A percentile compares a stretch with the other conserved stretches of the same genome.
These are phyloP conservation scores for Capitulum mitella DNA, from an alignment of 2,888 invertebrate species.

Conservation along the genomic window DNA sequence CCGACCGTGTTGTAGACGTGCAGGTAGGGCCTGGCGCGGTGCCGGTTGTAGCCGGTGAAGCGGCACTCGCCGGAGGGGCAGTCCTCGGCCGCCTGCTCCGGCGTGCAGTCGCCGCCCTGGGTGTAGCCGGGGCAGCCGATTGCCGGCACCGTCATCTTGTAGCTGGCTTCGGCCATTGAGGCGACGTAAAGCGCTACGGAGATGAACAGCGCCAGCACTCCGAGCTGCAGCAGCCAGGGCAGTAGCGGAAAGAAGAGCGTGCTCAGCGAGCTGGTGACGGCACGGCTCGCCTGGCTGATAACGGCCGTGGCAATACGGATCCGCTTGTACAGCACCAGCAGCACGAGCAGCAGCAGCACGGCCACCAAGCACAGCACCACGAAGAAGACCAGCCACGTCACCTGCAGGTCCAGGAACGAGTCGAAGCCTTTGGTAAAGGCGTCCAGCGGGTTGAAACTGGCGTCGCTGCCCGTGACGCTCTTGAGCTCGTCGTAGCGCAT, in stretches of 20 bases:
- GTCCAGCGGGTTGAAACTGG: neutral
- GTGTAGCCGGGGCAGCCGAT: slow-evolving; percentile 20
- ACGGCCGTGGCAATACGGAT: slow-evolving; percentile 82
- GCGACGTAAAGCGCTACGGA: slow-evolving; percentile 62
- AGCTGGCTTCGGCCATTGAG: slow-evolving; percentile 59
- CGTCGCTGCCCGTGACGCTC: neutral
- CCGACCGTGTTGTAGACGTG: slow-evolving; percentile 61
- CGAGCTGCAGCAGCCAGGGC: slow-evolving; percentile 75
- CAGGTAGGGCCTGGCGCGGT: slow-evolving; percentile 44
- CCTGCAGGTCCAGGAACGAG: slow-evolving; percentile 51
- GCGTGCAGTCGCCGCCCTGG: slow-evolving; percentile 50
- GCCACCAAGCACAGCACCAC: slow-evolving; percentile 59
- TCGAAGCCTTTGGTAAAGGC: slow-evolving; percentile 43
- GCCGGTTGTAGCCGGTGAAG: slow-evolving; percentile 52
- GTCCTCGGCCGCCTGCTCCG: no score
- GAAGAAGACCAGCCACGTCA: slow-evolving; percentile 61
- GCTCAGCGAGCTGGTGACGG: slow-evolving; percentile 73
- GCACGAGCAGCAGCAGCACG: slow-evolving; percentile 59
- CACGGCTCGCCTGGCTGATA: slow-evolving; percentile 81
- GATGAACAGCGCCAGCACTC: slow-evolving; percentile 62
- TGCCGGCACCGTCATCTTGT: slow-evolving; percentile 46
- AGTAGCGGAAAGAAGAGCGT: slow-evolving; percentile 83
- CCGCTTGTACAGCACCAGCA: slow-evolving; percentile 67
- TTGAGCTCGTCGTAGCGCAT: slow-evolving; percentile 10
- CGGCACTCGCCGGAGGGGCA: slow-evolving; percentile 56